Conservation (phyloP, 2,888 invertebrate species). For the Melanargia galathea region DNA sequence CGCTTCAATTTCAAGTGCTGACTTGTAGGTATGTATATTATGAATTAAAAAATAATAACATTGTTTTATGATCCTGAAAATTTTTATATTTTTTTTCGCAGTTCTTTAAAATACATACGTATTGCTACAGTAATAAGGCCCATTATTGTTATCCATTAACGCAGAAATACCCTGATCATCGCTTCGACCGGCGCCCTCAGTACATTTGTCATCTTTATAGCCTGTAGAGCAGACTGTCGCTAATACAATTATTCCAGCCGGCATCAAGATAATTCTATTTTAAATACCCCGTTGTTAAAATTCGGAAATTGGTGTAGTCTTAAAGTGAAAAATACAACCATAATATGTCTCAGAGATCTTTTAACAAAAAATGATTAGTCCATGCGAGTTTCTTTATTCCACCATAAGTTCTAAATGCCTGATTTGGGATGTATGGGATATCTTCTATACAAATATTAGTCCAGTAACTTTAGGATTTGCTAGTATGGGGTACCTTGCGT, state of each 20-base stretch:
- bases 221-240: slow-evolving; percentile 48
- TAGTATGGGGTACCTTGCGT: too few species aligned
- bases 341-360: too few species aligned
- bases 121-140: slow-evolving; percentile 2
- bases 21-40: too few species aligned
- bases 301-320: neutral
- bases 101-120: neutral
- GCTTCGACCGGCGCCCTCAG: slow-evolving; percentile 45
- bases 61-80: neutral
- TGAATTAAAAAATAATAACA: neutral
- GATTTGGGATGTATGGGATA: too few species aligned
- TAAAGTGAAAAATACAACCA: neutral
- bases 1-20: too few species aligned
- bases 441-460: too few species aligned
- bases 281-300: slow-evolving; percentile 47
- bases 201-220: slow-evolving; percentile 57
- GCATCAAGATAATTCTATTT: slow-evolving; percentile 52
- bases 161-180: slow-evolving; percentile 49
- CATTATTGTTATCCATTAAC: slow-evolving; percentile 16
- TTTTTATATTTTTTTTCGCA: neutral
- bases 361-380: too few species aligned
- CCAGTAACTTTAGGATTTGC: too few species aligned
- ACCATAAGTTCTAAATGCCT: too few species aligned
- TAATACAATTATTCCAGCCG: slow-evolving; percentile 56
- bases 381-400: too few species aligned